Conservation (phyloP, 2,797 vertebrate species). For the Pteronotus mesoamericanus region DNA sequence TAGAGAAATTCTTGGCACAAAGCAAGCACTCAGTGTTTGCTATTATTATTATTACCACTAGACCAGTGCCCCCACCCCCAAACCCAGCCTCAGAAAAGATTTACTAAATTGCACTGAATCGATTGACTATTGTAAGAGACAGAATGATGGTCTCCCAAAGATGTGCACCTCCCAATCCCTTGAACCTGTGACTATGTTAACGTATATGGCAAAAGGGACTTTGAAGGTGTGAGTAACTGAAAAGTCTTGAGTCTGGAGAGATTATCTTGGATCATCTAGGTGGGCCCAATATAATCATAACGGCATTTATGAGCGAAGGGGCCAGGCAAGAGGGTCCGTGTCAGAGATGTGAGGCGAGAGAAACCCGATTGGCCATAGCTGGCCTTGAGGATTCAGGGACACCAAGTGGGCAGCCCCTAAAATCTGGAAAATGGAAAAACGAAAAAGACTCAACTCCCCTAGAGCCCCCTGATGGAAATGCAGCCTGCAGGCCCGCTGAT, state of each 20-base stretch:
- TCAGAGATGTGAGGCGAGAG: neutral
- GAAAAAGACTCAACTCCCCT: neutral
- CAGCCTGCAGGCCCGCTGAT: neutral
- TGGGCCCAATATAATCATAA: neutral
- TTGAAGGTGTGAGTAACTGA: neutral
- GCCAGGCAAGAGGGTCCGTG: neutral
- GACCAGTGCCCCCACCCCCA: neutral
- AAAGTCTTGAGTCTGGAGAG: neutral
- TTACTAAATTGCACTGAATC: neutral
- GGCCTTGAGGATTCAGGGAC: neutral
- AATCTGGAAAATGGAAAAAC: neutral
- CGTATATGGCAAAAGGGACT: neutral
- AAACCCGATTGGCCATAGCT: neutral
- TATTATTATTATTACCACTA: neutral
- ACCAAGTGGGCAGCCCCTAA: neutral
- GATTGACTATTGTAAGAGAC: neutral
- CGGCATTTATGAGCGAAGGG: neutral
- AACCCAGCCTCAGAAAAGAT: neutral
- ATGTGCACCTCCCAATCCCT: neutral
- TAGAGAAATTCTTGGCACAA: neutral
- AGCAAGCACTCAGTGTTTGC: neutral
- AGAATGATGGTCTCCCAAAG: neutral
- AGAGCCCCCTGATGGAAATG: neutral
- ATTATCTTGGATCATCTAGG: neutral
- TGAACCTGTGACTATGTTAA: neutral